Conservation (phyloP, 2,797 vertebrate genomes). For the Epinephelus malabaricus region DNA sequence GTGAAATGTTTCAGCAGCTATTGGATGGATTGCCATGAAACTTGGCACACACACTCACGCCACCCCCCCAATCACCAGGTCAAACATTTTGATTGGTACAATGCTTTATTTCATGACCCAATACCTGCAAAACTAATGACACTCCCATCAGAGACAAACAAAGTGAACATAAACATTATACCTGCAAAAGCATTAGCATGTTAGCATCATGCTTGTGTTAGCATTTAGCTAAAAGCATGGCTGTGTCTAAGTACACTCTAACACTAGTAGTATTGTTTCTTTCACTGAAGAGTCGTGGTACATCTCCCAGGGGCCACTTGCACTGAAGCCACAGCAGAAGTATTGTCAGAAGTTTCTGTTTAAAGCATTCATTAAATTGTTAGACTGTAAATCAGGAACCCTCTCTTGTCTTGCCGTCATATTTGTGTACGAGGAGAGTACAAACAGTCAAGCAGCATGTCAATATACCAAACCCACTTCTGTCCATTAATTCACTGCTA, state of each 20-base stretch:
- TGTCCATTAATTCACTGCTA: constrained; percentile 51
- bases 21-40: too few species aligned
- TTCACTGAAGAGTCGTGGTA: neutral
- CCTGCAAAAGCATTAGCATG: too few species aligned
- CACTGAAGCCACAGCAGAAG: neutral
- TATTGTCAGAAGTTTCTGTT: neutral
- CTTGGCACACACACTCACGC: too few species aligned
- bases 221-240: neutral
- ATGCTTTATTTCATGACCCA: too few species aligned
- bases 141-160: too few species aligned
- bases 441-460: constrained; percentile 36
- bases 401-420: neutral
- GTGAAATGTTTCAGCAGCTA: too few species aligned
- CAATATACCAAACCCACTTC: constrained; percentile 16
- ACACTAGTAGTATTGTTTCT: too few species aligned
- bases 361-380: constrained; percentile 4
- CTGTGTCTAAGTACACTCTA: neutral
- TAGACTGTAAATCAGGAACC: neutral
- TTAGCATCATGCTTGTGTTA: neutral
- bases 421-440: constrained; percentile 22
- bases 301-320: neutral
- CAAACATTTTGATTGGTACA: too few species aligned
- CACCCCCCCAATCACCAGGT: too few species aligned
- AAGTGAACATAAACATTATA: too few species aligned
- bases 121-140: too few species aligned